Evolutionary conservation across 2,113 vertebrate species (phyloP).

Genomic region (Clupea harengus): DNA sequence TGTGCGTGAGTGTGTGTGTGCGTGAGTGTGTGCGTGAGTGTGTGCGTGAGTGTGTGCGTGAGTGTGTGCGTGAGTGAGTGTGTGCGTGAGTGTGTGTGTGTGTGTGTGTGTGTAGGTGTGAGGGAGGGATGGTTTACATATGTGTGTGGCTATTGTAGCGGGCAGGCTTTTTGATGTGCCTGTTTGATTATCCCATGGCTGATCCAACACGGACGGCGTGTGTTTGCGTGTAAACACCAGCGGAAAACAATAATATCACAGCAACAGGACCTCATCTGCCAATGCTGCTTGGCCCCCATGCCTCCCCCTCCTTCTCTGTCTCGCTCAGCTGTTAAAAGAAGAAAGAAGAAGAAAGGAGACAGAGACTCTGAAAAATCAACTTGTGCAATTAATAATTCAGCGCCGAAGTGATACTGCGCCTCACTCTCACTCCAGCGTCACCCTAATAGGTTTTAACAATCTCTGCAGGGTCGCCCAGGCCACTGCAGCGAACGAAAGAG

Average conservation of each 20-base stretch:
- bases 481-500: background rate
- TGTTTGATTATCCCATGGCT: constrained; percentile 61
- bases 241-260: constrained; percentile 55
- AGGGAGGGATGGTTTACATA: background rate
- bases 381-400: constrained; percentile 66
- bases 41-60: background rate
- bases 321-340: background rate
- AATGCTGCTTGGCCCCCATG: background rate
- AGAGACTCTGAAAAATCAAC: constrained; percentile 16
- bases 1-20: constrained; percentile 22
- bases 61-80: background rate
- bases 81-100: background rate
- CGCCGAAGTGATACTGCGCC: constrained; percentile 54
- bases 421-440: constrained; percentile 51
- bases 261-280: constrained; percentile 48
- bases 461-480: constrained; percentile 38
- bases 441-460: constrained; percentile 69
- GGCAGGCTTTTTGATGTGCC: constrained; percentile 61
- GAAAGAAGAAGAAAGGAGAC: background rate
- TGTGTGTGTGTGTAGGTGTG: background rate
- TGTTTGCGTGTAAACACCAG: constrained; percentile 57
- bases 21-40: background rate
- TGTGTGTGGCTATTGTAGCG: constrained; percentile 61
- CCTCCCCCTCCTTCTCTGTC: background rate
- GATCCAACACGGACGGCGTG: constrained; percentile 55